Conservation (phyloP, 2,888 invertebrate genomes). For the Drosophila rubida region DNA sequence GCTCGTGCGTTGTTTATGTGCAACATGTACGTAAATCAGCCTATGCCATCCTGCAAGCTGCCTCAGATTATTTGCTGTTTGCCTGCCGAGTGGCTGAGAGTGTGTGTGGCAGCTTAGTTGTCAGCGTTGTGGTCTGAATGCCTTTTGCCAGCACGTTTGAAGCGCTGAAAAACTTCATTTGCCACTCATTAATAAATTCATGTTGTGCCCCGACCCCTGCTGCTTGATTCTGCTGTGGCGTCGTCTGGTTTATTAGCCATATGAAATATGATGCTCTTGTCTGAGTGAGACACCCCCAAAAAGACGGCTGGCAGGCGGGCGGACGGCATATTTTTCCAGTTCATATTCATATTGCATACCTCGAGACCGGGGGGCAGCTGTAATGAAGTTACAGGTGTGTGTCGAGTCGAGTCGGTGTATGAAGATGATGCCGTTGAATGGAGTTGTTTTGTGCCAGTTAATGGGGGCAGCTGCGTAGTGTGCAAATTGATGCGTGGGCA, state of each 20-base stretch:
- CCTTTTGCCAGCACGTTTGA: conserved; percentile 17
- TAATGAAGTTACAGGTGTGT: conserved; percentile 77
- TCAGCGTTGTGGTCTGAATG: conserved; percentile 55
- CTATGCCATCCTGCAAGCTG: conserved; percentile 37
- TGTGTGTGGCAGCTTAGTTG: conserved; percentile 49
- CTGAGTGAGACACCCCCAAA: conserved; percentile 31
- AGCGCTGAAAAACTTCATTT: conserved; percentile 78
- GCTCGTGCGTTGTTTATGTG: conserved; percentile 4
- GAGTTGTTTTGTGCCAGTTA: conserved; percentile 5
- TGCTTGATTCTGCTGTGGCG: conserved; percentile 13
- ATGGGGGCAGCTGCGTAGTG: conserved; percentile 5
- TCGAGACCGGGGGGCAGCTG: conserved; percentile 38
- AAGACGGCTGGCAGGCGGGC: too few species aligned
- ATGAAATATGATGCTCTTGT: conserved; percentile 80
- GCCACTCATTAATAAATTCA: conserved; percentile 83
- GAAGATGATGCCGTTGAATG: conserved; percentile 15
- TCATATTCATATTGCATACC: conserved; percentile 65
- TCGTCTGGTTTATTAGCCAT: conserved; percentile 74
- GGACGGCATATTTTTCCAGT: conserved; percentile 59
- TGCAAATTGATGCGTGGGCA: background rate
- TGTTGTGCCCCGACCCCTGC: conserved; percentile 33
- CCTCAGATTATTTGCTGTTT: conserved; percentile 55
- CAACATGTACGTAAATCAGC: conserved; percentile 57
- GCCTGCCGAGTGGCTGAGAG: background rate
- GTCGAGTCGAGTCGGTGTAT: conserved; percentile 5